phyloP scores from a whole-genome alignment of 2,113 vertebrate species.

The Gymnocephalus cernua region DNA sequence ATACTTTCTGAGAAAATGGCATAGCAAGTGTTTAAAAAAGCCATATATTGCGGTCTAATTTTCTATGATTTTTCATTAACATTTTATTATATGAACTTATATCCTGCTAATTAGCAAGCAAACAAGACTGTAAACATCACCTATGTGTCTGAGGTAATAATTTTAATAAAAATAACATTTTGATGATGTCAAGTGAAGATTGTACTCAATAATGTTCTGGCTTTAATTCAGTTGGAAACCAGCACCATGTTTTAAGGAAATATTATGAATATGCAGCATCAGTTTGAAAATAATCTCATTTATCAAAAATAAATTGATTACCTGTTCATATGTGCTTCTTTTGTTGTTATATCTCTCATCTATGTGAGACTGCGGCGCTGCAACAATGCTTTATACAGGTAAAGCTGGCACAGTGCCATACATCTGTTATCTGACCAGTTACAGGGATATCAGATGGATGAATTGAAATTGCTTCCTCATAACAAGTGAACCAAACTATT shows the following conservation, averaged over 20 bases:
- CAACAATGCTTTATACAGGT: neutral
- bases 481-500: neutral
- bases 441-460: neutral
- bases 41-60: no score
- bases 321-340: constrained; percentile 20
- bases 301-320: constrained; percentile 12
- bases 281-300: neutral
- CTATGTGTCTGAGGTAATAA: neutral
- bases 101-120: neutral
- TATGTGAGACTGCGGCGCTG: neutral
- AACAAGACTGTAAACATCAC: neutral
- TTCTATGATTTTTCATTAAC: neutral
- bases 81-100: neutral
- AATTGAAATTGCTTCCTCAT: neutral
- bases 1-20: neutral
- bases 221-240: neutral
- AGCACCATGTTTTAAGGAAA: neutral
- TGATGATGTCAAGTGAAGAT: neutral
- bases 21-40: neutral
- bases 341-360: neutral
- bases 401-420: constrained; percentile 16
- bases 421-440: neutral
- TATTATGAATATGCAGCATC: neutral
- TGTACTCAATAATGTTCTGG: no score
- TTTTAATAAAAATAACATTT: neutral